Conservation (phyloP, 2,888 invertebrate species). For the Linyphia triangularis region DNA sequence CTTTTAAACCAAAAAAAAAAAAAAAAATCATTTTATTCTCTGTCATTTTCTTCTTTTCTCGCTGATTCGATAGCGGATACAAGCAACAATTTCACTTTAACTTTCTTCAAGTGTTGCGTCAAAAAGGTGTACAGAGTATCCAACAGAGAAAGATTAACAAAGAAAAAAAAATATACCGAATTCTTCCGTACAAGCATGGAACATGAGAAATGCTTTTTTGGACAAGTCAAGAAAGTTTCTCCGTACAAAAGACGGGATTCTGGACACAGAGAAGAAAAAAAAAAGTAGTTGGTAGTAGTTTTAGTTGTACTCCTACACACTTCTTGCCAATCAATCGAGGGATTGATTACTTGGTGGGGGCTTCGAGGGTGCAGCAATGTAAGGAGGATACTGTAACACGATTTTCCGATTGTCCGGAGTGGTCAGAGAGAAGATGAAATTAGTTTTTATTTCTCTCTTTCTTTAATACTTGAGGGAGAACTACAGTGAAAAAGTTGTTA, state of each 20-base stretch:
- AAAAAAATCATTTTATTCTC: background rate
- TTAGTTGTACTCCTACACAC: background rate
- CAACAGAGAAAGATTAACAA: background rate
- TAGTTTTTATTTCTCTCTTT: background rate
- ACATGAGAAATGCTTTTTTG: slow-evolving; percentile 65
- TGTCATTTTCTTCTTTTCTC: background rate
- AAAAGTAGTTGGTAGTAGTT: background rate
- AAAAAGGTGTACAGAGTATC: background rate
- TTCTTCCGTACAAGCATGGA: slow-evolving; percentile 51
- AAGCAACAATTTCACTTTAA: slow-evolving; percentile 53
- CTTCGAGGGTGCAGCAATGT: background rate
- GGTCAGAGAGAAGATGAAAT: background rate
- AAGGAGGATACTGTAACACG: background rate
- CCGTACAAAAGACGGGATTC: slow-evolving; percentile 23
- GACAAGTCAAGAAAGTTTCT: slow-evolving; percentile 49
- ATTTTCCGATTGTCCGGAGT: slow-evolving; percentile 31
- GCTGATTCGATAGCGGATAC: slow-evolving; percentile 24
- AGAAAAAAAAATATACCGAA: background rate
- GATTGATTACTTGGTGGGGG: slow-evolving; percentile 46
- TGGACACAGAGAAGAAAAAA: background rate
- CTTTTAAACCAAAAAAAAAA: background rate
- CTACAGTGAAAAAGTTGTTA: no score
- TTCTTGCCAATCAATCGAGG: slow-evolving; percentile 41
- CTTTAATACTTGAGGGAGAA: background rate
- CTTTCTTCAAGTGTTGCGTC: background rate